Conservation (phyloP, 1,140 invertebrate genomes). For the Zaprionus ghesquierei region DNA sequence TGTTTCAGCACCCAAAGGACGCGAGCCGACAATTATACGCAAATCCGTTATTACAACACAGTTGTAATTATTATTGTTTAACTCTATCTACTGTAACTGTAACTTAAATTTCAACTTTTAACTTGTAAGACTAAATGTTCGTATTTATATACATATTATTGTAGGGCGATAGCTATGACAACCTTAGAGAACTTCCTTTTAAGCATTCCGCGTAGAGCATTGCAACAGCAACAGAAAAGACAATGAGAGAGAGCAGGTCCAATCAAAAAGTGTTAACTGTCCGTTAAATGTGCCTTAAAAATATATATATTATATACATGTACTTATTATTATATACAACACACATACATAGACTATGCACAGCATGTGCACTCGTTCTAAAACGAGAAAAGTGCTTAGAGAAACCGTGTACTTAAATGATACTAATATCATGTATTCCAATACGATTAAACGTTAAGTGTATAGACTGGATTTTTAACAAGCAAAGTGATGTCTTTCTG, state of each 20-base stretch:
- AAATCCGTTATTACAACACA: constrained; percentile 94
- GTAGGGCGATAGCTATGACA: constrained; percentile 56
- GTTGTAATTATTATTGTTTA: constrained; percentile 84
- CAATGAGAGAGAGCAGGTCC: constrained; percentile 75
- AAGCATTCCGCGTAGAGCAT: constrained; percentile 64
- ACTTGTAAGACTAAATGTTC: constrained; percentile 66
- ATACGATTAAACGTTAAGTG: constrained; percentile 57
- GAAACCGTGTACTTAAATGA: constrained; percentile 54
- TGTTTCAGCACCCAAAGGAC: constrained; percentile 86
- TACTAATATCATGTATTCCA: constrained; percentile 59
- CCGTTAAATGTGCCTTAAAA: constrained; percentile 77
- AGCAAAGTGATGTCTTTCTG: constrained; percentile 65
- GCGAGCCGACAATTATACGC: constrained; percentile 88
- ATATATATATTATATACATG: constrained; percentile 58
- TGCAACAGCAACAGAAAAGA: constrained; percentile 53
- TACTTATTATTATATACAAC: constrained; percentile 14
- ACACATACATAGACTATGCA: neutral
- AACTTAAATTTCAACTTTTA: constrained; percentile 77
- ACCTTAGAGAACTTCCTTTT: constrained; percentile 64
- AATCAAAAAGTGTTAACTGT: constrained; percentile 73
- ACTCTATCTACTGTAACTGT: constrained; percentile 63
- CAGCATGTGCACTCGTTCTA: constrained; percentile 24
- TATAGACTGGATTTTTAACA: constrained; percentile 72
- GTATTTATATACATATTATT: constrained; percentile 60
- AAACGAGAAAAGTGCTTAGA: constrained; percentile 17